Evolutionary conservation across 2,888 invertebrate species (phyloP).

Genomic region (Amblyjoppa proteus): DNA sequence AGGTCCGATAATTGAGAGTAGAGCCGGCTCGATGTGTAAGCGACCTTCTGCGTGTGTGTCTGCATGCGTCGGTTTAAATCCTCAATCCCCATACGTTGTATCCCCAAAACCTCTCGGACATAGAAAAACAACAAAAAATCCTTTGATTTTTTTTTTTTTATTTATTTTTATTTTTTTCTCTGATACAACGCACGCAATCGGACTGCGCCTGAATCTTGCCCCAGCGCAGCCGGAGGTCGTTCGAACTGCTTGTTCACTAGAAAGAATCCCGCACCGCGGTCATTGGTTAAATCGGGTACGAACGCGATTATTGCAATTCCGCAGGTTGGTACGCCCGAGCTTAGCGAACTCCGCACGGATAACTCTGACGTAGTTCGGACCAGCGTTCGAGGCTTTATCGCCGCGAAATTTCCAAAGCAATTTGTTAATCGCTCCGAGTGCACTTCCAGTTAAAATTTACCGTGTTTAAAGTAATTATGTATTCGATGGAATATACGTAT

Average conservation of each 20-base stretch:
- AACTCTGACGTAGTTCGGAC: background rate
- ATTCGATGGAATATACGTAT: background rate
- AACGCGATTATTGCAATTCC: slow-evolving; percentile 27
- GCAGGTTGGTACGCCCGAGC: background rate
- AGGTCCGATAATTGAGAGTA: slow-evolving; percentile 37
- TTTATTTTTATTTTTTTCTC: too few species aligned
- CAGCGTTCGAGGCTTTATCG: slow-evolving; percentile 1
- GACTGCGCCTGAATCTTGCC: background rate
- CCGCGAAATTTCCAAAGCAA: slow-evolving; percentile 18
- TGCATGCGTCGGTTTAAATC: background rate
- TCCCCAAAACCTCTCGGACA: background rate
- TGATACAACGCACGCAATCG: background rate
- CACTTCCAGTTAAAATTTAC: background rate
- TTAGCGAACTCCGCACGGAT: background rate
- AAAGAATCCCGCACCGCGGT: background rate
- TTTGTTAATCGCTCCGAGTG: slow-evolving; percentile 27
- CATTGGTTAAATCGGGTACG: slow-evolving; percentile 11
- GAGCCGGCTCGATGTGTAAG: background rate
- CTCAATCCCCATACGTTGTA: slow-evolving; percentile 1
- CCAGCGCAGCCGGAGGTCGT: background rate
- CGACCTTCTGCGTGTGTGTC: background rate
- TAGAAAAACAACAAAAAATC: background rate
- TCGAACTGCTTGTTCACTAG: background rate
- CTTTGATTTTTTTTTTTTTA: too few species aligned
- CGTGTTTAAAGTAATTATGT: slow-evolving; percentile 5